Conservation (phyloP, 2,797 vertebrate species). For the Morus bassanus region DNA sequence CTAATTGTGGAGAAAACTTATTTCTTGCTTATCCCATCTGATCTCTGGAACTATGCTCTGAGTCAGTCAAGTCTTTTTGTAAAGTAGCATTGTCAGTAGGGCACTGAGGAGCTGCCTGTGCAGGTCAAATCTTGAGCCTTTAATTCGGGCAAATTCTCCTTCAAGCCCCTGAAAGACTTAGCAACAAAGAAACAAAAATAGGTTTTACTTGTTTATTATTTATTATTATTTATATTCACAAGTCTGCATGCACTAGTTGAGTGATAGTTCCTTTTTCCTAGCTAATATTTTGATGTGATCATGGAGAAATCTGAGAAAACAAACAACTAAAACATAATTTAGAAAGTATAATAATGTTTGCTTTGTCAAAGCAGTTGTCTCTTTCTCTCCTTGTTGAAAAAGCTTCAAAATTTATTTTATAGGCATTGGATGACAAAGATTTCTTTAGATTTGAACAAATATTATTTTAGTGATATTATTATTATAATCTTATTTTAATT, state of each 20-base stretch:
- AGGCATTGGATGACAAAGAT: background rate
- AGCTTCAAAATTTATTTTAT: background rate
- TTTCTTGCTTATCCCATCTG: background rate
- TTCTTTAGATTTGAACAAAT: background rate
- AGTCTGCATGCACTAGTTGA: background rate
- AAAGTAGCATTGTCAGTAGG: background rate
- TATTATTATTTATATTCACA: background rate
- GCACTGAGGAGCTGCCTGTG: background rate
- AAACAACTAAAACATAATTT: background rate
- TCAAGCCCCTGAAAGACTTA: background rate
- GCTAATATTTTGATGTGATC: background rate
- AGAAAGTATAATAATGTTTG: background rate
- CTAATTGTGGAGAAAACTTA: background rate
- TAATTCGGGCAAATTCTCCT: background rate
- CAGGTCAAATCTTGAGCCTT: background rate
- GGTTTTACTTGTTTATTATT: background rate
- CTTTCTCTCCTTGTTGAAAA: background rate
- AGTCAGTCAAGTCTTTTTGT: background rate
- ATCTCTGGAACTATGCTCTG: background rate
- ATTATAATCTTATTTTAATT: no score
- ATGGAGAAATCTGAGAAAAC: background rate
- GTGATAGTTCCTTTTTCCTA: background rate
- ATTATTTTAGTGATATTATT: background rate
- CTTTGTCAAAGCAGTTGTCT: background rate
- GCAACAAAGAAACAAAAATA: background rate